Base-by-base conservation (phyloP, 2,888 invertebrate genomes). In the Ryuthela nishihirai region DNA sequence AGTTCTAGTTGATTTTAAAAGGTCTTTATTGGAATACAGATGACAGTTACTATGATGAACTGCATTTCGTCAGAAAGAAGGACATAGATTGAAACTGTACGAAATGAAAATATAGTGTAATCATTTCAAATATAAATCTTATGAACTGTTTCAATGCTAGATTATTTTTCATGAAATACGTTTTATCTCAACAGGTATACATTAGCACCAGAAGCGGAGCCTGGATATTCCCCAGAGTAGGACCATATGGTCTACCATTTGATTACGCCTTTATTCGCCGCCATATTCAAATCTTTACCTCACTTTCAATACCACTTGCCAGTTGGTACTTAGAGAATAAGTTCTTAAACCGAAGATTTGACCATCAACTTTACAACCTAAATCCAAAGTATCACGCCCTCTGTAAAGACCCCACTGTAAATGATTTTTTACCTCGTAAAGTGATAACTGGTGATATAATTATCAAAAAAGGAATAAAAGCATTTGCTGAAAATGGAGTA, bases 351-450 rank as follows among this genome's bases (percentile, higher is more conserved):
- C 55, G 65, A n/a, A n/a, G n/a, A 15, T 69, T 74, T 45, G 69
- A 74, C 62, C 77, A 77, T 64, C 69, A 68, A 12, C 58, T 68
- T 2, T 77, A 74, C 65, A 69, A 72, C 4, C 64, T 77, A 15
- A 69, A 72, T 43, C 77, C 77, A 12, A 60, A 68, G 4, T 72
- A 75, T 60, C 46, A 72, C 43, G 59, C 70, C 23, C 56, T 68
- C 17, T 56, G 67, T 12, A 68, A 70, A 41, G 70, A 73, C 44
- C 44, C 59, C 4, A 61, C 56, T 20, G 71, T 77, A 43, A 75
- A 75, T 62, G 77, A 77, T 65, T 75, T 75, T 46, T 67, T 77
- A 9, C 75, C 76, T 3, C 71, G 73, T 50, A 70, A 75, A 40
- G 73, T 77, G 42, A 69, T 74, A 56, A 71, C 69, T 9, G 75